A percentile compares a stretch with the other conserved stretches of the same genome.
Conservation (phyloP, 23 tunicate species). For the Trididemnum miniatum region DNA sequence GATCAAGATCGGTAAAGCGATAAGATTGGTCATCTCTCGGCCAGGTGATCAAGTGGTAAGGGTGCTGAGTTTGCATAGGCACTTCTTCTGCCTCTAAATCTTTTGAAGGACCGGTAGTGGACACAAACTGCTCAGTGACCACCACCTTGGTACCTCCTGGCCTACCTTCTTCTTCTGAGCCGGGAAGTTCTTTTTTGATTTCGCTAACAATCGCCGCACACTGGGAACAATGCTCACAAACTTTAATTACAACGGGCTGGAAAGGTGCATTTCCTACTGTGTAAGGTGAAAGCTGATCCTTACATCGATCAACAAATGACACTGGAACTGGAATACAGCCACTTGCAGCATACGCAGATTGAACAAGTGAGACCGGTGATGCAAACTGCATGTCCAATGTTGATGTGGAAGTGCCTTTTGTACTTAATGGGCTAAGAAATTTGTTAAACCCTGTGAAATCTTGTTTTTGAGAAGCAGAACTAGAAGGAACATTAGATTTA, state of each 20-base stretch:
- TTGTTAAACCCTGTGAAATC: not conserved
- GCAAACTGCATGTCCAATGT: not conserved
- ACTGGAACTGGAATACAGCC: constrained; percentile 69
- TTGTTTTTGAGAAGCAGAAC: not conserved
- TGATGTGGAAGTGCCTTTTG: not conserved
- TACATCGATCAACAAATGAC: constrained; percentile 58
- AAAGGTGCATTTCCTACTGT: not conserved
- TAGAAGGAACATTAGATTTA: not conserved
- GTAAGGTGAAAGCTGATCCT: constrained; percentile 36
- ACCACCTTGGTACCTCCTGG: not conserved
- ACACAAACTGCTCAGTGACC: not conserved
- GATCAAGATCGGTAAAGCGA: constrained; percentile 20
- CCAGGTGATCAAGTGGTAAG: constrained; percentile 13
- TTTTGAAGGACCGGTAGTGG: too few species aligned
- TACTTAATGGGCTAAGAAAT: not conserved
- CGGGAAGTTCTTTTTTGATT: constrained; percentile 20
- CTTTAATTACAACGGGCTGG: constrained; percentile 45
- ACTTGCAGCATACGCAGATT: constrained; percentile 26
- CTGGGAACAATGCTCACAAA: constrained; percentile 77
- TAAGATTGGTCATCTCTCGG: constrained; percentile 16
- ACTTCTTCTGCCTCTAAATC: not conserved
- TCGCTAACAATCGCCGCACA: constrained; percentile 59
- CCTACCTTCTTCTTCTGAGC: not conserved
- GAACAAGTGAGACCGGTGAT: constrained; percentile 12
- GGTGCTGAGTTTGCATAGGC: constrained; percentile 1